Evolutionary conservation across 2,888 invertebrate genomes (phyloP).

Genomic region (Pandemis heparana): DNA sequence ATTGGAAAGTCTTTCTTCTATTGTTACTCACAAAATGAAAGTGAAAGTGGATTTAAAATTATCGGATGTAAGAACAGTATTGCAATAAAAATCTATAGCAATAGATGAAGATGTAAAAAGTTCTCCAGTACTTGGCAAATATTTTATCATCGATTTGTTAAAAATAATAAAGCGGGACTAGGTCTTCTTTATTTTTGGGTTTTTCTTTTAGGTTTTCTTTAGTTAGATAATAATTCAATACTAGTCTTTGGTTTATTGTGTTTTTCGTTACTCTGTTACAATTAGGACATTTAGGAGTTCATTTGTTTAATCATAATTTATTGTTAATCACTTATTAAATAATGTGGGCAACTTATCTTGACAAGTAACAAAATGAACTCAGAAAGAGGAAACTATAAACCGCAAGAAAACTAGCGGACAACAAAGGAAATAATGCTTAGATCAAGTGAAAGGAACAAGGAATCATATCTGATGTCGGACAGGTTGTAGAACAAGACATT

Average conservation of each 20-base stretch:
- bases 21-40: background rate
- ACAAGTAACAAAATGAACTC: background rate
- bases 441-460: background rate
- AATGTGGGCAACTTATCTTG: background rate
- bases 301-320: too few species aligned
- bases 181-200: too few species aligned
- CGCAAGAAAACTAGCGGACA: background rate
- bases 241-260: too few species aligned
- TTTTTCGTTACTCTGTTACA: too few species aligned
- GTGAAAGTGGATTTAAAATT: constrained; percentile 1
- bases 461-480: background rate
- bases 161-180: too few species aligned
- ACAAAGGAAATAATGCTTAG: background rate
- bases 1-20: constrained; percentile 14
- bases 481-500: background rate
- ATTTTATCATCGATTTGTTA: too few species aligned
- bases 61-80: background rate
- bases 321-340: background rate
- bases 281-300: too few species aligned
- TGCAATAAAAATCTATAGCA: too few species aligned
- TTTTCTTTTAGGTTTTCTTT: too few species aligned
- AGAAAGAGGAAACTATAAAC: background rate
- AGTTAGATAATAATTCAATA: too few species aligned
- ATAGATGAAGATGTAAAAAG: too few species aligned
- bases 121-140: too few species aligned